These are phyloP conservation scores for Prunella strophiata DNA, from an alignment of 2,797 vertebrate species.

Conservation along the genomic window DNA sequence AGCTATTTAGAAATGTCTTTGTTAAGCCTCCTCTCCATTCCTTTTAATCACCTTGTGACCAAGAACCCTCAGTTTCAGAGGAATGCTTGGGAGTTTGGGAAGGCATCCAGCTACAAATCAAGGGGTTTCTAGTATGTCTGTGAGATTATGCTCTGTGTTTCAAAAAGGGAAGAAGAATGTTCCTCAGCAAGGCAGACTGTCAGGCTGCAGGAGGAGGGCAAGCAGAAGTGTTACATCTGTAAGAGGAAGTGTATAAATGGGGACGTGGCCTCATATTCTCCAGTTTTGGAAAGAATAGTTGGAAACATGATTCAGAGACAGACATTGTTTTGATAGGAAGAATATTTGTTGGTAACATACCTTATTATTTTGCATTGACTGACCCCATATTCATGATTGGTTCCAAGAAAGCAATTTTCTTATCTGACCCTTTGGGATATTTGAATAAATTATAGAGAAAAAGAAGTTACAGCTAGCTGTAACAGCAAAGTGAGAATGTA, in stretches of 20 bases:
- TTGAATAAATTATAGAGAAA: constrained; percentile 26
- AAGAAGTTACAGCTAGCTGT: not conserved
- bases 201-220: not conserved
- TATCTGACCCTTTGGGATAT: constrained; percentile 21
- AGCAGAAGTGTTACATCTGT: not conserved
- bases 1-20: not conserved
- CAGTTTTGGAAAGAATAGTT: not conserved
- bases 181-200: not conserved
- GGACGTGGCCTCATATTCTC: not conserved
- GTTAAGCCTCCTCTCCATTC: not conserved
- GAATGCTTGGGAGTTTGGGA: not conserved
- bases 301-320: not conserved
- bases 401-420: constrained; percentile 34
- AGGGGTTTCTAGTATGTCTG: not conserved
- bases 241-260: not conserved
- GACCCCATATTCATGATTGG: not conserved
- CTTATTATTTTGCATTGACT: not conserved
- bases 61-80: not conserved
- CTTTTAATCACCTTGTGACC: not conserved
- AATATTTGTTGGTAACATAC: not conserved
- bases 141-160: not conserved
- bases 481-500: constrained; percentile 9
- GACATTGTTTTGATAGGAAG: not conserved
- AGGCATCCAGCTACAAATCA: not conserved
- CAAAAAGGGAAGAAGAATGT: not conserved